Conservation (phyloP, 2,888 invertebrate species). For the Morinoia aosen region DNA sequence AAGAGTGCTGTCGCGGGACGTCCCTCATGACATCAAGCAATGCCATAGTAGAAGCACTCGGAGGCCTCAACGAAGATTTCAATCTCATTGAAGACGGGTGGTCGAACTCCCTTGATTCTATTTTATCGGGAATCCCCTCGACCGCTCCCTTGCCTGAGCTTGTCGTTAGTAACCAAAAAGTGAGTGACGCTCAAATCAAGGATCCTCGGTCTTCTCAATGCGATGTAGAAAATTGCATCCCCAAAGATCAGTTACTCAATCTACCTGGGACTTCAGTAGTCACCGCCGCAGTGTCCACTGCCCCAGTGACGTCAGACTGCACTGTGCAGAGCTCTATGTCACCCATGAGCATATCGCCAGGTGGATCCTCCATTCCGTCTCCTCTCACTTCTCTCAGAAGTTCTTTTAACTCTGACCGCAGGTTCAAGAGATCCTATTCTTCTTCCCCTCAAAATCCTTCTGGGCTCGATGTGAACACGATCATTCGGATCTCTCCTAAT, state of each 20-base stretch:
- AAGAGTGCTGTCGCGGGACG: slow-evolving; percentile 37
- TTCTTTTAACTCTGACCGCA: slow-evolving; percentile 57
- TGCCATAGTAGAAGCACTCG: slow-evolving; percentile 62
- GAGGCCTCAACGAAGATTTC: slow-evolving; percentile 61
- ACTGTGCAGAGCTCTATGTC: slow-evolving; percentile 54
- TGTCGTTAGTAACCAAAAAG: slow-evolving; percentile 50
- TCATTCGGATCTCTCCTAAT: slow-evolving; percentile 73
- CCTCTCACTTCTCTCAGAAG: slow-evolving; percentile 58
- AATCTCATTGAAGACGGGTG: slow-evolving; percentile 64
- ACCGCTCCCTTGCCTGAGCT: slow-evolving; percentile 57
- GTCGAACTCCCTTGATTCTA: slow-evolving; percentile 57
- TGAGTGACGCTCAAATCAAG: neutral
- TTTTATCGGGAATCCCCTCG: slow-evolving; percentile 58
- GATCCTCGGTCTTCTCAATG: neutral
- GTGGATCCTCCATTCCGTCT: slow-evolving; percentile 59
- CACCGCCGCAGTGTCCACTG: neutral
- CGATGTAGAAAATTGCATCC: slow-evolving; percentile 13
- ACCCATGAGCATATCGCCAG: slow-evolving; percentile 65
- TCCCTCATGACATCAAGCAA: slow-evolving; percentile 58
- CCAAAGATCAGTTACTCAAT: neutral
- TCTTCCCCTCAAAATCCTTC: slow-evolving; percentile 64
- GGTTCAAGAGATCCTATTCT: slow-evolving; percentile 63
- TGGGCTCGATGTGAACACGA: slow-evolving; percentile 71
- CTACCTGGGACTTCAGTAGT: neutral
- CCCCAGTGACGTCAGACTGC: neutral